Conservation (phyloP, 2,797 vertebrate species). For the Gallinago stenura region DNA sequence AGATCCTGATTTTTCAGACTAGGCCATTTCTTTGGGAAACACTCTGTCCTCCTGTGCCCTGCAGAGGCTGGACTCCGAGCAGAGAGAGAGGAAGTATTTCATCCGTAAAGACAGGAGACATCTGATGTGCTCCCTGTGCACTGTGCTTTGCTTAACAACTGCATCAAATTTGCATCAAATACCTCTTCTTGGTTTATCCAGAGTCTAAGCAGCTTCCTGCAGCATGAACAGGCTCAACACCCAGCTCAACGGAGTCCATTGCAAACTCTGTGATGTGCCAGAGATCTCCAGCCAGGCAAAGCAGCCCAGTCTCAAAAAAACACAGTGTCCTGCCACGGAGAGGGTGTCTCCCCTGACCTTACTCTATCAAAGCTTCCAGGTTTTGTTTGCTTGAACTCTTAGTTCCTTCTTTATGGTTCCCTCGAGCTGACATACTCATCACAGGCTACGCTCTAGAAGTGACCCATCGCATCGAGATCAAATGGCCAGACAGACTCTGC, state of each 20-base stretch:
- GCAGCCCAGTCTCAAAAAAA: slow-evolving; percentile 40
- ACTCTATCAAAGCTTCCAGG: slow-evolving; percentile 28
- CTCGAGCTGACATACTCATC: neutral
- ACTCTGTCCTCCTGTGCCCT: neutral
- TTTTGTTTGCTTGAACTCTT: slow-evolving; percentile 43
- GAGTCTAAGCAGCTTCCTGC: neutral
- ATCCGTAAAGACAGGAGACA: neutral
- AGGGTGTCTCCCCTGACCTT: slow-evolving; percentile 31
- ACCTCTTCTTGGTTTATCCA: neutral
- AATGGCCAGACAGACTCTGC: neutral
- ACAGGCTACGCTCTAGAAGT: neutral
- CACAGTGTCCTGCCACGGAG: slow-evolving; percentile 16
- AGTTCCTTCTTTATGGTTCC: slow-evolving; percentile 6
- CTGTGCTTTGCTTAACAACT: neutral
- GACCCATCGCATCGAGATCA: neutral
- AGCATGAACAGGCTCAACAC: neutral
- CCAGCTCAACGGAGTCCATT: neutral
- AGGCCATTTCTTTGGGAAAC: neutral
- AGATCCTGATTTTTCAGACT: neutral
- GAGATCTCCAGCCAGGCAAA: slow-evolving; percentile 50
- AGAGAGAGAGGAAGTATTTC: neutral
- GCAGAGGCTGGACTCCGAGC: neutral
- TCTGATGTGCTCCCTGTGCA: neutral
- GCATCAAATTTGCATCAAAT: neutral
- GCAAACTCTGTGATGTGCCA: neutral